Evolutionary conservation across 92 coral and sea anemone species (phyloP), one percentile per base, ranked within the genome.

Genomic region (Ricordea florida): DNA sequence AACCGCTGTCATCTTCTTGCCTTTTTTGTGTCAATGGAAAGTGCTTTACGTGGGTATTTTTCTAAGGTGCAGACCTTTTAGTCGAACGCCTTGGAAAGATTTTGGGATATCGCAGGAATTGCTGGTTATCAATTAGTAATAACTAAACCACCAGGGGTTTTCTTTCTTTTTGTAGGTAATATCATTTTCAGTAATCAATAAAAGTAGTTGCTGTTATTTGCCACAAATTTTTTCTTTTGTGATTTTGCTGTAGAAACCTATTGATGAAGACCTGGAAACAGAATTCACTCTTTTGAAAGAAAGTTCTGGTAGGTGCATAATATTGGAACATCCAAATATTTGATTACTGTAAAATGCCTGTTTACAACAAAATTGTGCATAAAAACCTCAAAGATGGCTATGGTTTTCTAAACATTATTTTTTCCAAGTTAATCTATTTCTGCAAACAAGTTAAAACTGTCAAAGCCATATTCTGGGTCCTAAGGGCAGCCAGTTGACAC

Each of bases 261-360:
- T 90, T 38, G 89, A 76, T 18, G 96, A 72, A 43, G 89, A 85
- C 47, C 33, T 34, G 23, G 66, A 53, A 2, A 58, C 48, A 9
- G 96, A 90, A 27, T 90, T 90, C 51, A 30, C 20, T 35, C 76
- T 80, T 42, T 86, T 90, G 16, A 55, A 80, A 18, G 58, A 79
- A 33, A 85, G 86, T 58, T 72, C 72, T 57, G 79, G 96, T 90
- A 71, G 45, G 66, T 57, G 16, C 3, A 28, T 37, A 1, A 22
- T 7, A 5, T 13, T 52, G 29, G 4, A 15, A 22, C 17, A 7
- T 6, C 6, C 13, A 6, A 7, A 5, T 10, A 52, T 17, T 26
- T 52, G 3, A 28, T 10, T 17, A 4, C 34, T 16, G 61, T 11
- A 28, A 23, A 22, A 52, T 6, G 30, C 20, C 1, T 15, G 51